Evolutionary conservation across 2,888 invertebrate genomes (phyloP), one percentile per base, ranked within the genome.

Genomic region (Empis stercorea): DNA sequence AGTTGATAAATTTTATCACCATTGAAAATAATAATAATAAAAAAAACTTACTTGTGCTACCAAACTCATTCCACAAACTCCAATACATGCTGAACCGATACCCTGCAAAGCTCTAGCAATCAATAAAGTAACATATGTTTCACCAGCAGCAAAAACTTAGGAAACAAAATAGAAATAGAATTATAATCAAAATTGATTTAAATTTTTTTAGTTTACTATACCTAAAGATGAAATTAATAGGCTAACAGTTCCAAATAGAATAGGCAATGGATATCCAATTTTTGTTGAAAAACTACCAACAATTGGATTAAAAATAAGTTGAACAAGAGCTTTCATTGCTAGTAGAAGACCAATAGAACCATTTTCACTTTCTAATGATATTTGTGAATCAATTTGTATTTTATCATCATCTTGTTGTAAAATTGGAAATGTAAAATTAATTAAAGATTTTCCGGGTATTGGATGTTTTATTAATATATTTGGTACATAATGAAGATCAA

Each of bases 11-110:
- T 27, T 27, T 27, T 27, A 27, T 27, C 23, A 27, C 23, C 5
- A 27, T 27, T 27, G 5, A 7, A 27, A 2, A 27, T 7, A 27
- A 27, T 9, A 27, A 4, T 6, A 34, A 34, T 13, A 34, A n/a
- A 34, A n/a, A 34, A 34, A 34, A 34, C 57, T 55, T 55, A 61
- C 61, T 54, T 64, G 68, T 1, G 88, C 87, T 43, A 88, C 76
- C 55, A 87, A 67, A 53, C 84, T 84, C 84, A 89, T 84, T 34
- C 87, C 87, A 57, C 85, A 79, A 7, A 88, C 82, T 15, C 81
- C 79, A 48, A 85, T 79, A 54, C 85, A 83, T 1, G 87, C 81
- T 2, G 88, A 88, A 10, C 85, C 84, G 46, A 87, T 71, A 1
- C 88, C 89, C 61, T 89, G 88, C 14, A 87, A 66, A 44, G 83